These are phyloP conservation scores for Felis catus DNA, from an alignment of 2,113 vertebrate genomes.

Conservation along the genomic window DNA sequence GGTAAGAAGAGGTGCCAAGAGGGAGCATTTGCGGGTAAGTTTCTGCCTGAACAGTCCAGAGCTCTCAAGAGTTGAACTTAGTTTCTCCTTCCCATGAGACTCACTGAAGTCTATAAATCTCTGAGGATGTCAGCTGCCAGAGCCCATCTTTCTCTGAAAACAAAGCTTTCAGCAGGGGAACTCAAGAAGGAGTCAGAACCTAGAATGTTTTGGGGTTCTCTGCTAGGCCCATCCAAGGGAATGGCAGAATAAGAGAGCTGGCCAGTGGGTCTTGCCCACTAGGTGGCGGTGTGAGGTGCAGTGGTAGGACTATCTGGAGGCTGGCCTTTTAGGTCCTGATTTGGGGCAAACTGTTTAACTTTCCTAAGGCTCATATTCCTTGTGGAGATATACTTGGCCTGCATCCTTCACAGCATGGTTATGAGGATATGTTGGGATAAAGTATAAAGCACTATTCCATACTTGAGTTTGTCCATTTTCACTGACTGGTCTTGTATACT, in stretches of 20 bases:
- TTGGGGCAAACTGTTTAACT: neutral
- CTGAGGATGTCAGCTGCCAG: neutral
- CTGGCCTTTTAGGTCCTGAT: neutral
- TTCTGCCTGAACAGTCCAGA: neutral
- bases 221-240: neutral
- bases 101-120: neutral
- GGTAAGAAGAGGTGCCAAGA: neutral
- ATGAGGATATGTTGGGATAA: neutral
- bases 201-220: neutral
- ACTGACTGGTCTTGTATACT: neutral
- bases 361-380: neutral
- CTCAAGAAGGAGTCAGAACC: neutral
- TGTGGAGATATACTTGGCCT: neutral
- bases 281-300: constrained; percentile 10
- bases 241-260: neutral
- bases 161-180: neutral
- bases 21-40: neutral
- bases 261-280: neutral
- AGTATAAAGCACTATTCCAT: neutral
- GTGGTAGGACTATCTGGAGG: neutral
- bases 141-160: neutral
- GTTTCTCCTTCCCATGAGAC: neutral
- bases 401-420: neutral
- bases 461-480: neutral
- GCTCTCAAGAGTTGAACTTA: neutral